Evolutionary conservation across 2,888 invertebrate species (phyloP).

Genomic region (Balanococcus diminutus): DNA sequence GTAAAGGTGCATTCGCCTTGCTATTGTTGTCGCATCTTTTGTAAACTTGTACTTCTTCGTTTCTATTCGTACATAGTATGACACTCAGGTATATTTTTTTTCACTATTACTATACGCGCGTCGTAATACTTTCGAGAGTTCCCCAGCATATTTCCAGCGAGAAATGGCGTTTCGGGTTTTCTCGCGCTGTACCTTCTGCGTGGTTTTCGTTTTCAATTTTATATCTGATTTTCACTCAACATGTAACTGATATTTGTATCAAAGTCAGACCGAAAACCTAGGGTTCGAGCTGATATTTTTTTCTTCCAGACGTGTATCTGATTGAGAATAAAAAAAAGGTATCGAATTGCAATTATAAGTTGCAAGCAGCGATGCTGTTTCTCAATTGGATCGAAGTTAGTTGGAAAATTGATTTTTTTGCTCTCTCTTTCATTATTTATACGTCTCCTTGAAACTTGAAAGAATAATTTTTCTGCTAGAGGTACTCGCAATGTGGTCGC

Average conservation of each 20-base stretch:
- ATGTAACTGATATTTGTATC: slow-evolving; percentile 52
- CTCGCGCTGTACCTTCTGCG: neutral
- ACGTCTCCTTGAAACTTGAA: too few species aligned
- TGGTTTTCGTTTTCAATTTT: slow-evolving; percentile 13
- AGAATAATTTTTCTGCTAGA: neutral
- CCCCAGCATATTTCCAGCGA: neutral
- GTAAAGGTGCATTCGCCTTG: slow-evolving; percentile 48
- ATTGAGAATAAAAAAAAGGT: neutral
- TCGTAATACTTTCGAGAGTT: neutral
- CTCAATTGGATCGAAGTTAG: neutral
- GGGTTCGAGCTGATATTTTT: neutral
- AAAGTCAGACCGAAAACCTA: neutral
- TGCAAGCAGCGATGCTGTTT: neutral
- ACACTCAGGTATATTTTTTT: slow-evolving; percentile 49
- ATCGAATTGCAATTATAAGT: slow-evolving; percentile 47
- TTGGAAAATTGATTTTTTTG: neutral
- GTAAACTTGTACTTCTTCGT: neutral
- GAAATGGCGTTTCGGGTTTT: neutral
- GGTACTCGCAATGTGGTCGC: neutral
- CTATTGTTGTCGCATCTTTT: slow-evolving; percentile 46
- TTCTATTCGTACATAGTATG: neutral
- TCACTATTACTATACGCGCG: slow-evolving; percentile 6
- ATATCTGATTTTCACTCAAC: neutral
- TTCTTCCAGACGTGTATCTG: neutral
- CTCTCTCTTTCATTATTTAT: too few species aligned